phyloP scores from a whole-genome alignment of 1,140 invertebrate species.

The Phenacoccus solenopsis region DNA sequence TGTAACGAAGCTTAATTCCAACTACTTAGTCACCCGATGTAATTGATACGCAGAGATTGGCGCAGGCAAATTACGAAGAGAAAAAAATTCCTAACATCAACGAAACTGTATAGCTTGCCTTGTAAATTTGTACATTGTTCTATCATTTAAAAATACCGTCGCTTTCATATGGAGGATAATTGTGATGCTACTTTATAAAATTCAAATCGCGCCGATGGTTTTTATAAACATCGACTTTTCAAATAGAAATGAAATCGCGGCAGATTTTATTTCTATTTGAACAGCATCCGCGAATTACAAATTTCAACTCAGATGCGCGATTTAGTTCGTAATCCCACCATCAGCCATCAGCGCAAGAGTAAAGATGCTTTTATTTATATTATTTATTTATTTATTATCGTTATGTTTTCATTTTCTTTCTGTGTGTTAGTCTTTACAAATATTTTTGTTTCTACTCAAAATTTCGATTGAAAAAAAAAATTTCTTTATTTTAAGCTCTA shows the following conservation, averaged over 20 bases:
- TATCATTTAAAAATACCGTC: not conserved
- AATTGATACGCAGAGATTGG: not conserved
- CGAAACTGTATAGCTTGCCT: conserved; percentile 5
- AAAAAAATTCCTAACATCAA: not conserved
- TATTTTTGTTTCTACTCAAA: not conserved
- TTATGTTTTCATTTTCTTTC: too few species aligned
- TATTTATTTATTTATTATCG: not conserved
- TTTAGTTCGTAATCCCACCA: conserved; percentile 7
- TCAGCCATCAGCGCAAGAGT: not conserved
- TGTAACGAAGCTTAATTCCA: conserved; percentile 66
- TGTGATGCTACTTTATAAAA: not conserved
- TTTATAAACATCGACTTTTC: not conserved
- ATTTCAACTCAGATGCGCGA: not conserved
- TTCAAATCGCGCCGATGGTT: not conserved
- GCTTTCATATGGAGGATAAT: not conserved
- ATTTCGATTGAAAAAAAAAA: not conserved
- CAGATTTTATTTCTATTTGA: not conserved
- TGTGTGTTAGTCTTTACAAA: not conserved
- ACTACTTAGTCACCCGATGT: not conserved
- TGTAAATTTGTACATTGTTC: conserved; percentile 7
- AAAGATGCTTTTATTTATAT: not conserved
- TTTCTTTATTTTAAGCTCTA: not conserved
- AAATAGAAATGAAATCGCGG: not conserved
- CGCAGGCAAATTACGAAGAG: not conserved
- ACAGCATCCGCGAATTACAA: not conserved